These are phyloP conservation scores for Nasua narica DNA, from an alignment of 2,797 vertebrate species.

Conservation along the genomic window DNA sequence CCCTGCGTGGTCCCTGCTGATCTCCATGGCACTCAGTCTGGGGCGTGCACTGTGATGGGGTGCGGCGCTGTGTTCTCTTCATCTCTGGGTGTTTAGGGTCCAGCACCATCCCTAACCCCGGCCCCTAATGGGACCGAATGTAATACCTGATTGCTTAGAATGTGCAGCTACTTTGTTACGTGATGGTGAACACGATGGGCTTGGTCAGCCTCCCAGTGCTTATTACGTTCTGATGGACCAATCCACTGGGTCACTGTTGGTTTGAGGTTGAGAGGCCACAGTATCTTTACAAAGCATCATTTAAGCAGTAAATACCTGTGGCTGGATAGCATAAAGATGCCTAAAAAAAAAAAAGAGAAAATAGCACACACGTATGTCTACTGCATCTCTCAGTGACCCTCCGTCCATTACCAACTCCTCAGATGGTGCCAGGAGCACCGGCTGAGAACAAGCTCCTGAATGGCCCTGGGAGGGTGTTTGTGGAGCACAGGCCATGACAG, in stretches of 20 bases:
- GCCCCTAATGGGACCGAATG: background rate
- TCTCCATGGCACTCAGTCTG: fast-evolving
- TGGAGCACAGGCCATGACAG: background rate
- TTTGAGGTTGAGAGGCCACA: background rate
- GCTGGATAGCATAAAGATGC: background rate
- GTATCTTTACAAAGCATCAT: background rate
- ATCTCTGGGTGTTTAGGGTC: background rate
- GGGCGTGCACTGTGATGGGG: fast-evolving
- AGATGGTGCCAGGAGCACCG: fast-evolving
- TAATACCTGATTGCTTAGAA: background rate
- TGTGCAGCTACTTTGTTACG: fast-evolving
- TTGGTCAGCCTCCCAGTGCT: background rate
- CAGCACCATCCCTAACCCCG: background rate
- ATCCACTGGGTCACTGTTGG: background rate
- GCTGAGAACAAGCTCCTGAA: background rate
- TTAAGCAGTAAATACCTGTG: background rate
- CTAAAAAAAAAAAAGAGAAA: background rate
- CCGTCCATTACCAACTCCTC: background rate
- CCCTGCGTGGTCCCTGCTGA: background rate
- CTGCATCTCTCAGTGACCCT: background rate
- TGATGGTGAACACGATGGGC: background rate
- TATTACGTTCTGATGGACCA: background rate
- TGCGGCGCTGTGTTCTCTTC: background rate
- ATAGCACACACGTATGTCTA: background rate
- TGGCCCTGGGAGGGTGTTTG: background rate